Percentiles rank a stretch among this genome's conserved stretches.
Conservation (phyloP, 1,140 invertebrate species). For the Euura lappo region DNA sequence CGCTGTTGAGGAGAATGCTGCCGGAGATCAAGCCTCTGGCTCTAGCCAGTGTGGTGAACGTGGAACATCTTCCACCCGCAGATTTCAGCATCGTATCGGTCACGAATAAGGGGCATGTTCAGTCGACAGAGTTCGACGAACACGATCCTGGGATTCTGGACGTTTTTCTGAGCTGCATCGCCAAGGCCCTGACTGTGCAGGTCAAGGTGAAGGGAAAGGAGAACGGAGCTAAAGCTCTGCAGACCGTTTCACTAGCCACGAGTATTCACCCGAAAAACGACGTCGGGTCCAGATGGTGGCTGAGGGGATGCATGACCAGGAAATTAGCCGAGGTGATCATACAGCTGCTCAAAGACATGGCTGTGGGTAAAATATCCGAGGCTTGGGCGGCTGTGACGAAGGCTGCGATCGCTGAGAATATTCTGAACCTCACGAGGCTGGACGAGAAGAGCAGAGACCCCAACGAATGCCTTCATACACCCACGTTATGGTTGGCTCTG, state of each 20-base stretch:
- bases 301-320: slow-evolving; percentile 80
- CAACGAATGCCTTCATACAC: slow-evolving; percentile 77
- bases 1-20: slow-evolving; percentile 80
- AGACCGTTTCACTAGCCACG: slow-evolving; percentile 65
- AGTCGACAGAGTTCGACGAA: slow-evolving; percentile 68
- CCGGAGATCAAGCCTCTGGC: slow-evolving; percentile 78
- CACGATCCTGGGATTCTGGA: slow-evolving; percentile 75
- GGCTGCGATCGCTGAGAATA: slow-evolving; percentile 89
- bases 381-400: slow-evolving; percentile 89
- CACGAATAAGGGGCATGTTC: slow-evolving; percentile 56
- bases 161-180: slow-evolving; percentile 85
- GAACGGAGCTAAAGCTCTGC: slow-evolving; percentile 69
- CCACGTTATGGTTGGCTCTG: slow-evolving; percentile 90
- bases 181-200: slow-evolving; percentile 86
- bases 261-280: slow-evolving; percentile 66
- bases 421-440: slow-evolving; percentile 84
- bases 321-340: slow-evolving; percentile 90
- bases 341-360: slow-evolving; percentile 89
- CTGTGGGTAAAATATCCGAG: slow-evolving; percentile 83
- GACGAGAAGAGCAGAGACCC: slow-evolving; percentile 77
- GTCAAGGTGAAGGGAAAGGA: slow-evolving; percentile 81
- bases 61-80: slow-evolving; percentile 73
- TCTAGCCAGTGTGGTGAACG: slow-evolving; percentile 71
- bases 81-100: slow-evolving; percentile 78
- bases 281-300: slow-evolving; percentile 79